Base-by-base conservation (phyloP, 2,888 invertebrate genomes). In the Melanostoma mellinum region DNA sequence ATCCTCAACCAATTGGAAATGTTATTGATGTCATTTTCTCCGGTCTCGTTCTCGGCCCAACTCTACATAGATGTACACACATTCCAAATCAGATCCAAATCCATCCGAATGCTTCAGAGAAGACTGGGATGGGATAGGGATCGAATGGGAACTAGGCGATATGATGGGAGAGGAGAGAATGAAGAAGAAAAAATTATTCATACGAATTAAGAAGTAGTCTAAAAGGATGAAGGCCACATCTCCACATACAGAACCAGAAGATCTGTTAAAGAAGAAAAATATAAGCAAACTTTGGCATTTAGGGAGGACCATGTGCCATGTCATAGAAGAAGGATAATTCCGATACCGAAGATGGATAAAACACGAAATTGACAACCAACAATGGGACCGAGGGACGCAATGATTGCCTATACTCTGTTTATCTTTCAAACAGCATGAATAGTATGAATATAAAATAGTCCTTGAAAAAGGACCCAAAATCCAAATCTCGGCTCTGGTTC, bases 401-500 rank as follows among this genome's bases (percentile, higher is more conserved):
- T 79, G 84, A 84, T 84, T 84, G 84, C 84, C 84, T 79, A 84
- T 84, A 84, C 84, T 84, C 67, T 84, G 84, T 84, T 84, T 84
- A 84, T 84, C 84, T 79, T 84, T 79, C 84, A 63, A 84, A 84
- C 78, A 79, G 71, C 84, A 84, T 84, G 84, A 84, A 84, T 84
- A 84, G 79, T 79, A 84, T 84, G 84, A 84, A 84, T 84, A 84
- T 84, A 84, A 84, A 84, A 84, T 84, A 84, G 84, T 84, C 84
- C 84, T 84, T 84, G 75, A 84, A 79, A 79, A 71, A 79, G 84
- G 79, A 84, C 79, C 60, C 73, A 78, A 74, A 63, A 38, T 48
- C 73, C 40, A 79, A 84, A 84, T 84, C 84, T 84, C 67, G 67
- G 76, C 72, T 72, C 42, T n/a, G 56, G 65, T 60, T 53, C 20